Conservation (phyloP, 2,113 vertebrate species). For the Rhynchopsitta pachyrhyncha region DNA sequence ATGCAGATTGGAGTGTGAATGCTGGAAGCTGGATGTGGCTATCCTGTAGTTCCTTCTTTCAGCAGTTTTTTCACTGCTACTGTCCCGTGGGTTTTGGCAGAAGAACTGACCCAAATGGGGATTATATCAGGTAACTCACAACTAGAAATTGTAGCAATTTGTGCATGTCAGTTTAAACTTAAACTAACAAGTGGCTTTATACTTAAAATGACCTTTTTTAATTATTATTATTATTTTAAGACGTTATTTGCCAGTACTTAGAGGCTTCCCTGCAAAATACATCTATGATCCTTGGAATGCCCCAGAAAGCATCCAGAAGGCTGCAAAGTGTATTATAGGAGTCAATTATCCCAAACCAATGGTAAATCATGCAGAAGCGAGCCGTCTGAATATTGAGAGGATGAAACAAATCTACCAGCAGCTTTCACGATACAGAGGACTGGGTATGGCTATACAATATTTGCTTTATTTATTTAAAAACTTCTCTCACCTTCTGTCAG, state of each 20-base stretch:
- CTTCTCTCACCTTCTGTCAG: not conserved
- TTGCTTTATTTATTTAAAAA: not conserved
- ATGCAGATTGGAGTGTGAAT: slow-evolving; percentile 96
- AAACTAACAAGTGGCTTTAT: not conserved
- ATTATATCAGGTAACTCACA: slow-evolving; percentile 87
- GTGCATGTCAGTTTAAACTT: not conserved
- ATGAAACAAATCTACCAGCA: slow-evolving; percentile 99
- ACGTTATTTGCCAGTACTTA: slow-evolving; percentile 89
- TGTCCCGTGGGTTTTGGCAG: slow-evolving; percentile 94
- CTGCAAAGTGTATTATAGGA: slow-evolving; percentile 90
- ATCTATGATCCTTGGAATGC: slow-evolving; percentile 98
- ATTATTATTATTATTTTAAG: slow-evolving; percentile 56
- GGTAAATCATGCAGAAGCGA: slow-evolving; percentile 93
- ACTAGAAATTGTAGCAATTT: not conserved
- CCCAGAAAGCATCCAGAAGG: slow-evolving; percentile 89
- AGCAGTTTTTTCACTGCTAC: slow-evolving; percentile 96
- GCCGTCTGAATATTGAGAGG: slow-evolving; percentile 91
- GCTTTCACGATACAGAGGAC: slow-evolving; percentile 90
- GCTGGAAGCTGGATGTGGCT: slow-evolving; percentile 99
- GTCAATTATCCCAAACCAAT: slow-evolving; percentile 94
- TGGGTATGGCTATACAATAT: slow-evolving; percentile 74
- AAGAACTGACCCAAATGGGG: slow-evolving; percentile 93
- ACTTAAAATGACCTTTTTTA: not conserved
- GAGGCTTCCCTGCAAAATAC: slow-evolving; percentile 91
- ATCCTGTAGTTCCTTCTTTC: slow-evolving; percentile 96